Conservation (phyloP, 2,888 invertebrate genomes). For the Embidobia sp. region DNA sequence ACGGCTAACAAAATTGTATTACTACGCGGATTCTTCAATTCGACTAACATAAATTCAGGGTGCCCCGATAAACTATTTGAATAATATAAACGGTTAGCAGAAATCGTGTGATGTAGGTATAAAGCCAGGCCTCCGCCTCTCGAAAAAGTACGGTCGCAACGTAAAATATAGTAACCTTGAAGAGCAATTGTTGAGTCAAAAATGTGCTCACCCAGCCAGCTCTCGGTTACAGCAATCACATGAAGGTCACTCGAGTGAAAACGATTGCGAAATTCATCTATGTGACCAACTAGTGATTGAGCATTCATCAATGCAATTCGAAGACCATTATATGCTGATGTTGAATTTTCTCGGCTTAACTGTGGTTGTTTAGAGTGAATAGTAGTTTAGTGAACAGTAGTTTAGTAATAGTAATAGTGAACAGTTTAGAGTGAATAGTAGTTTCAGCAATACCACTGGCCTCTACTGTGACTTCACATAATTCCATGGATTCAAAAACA, state of each 20-base stretch:
- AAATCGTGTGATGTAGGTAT: background rate
- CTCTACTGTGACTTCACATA: too few relatives aligned
- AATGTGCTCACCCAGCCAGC: background rate
- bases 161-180: background rate
- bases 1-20: background rate
- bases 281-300: slow-evolving; percentile 1
- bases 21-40: background rate
- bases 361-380: too few relatives aligned
- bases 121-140: background rate
- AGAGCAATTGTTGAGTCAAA: background rate
- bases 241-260: background rate
- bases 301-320: background rate
- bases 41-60: background rate
- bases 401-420: too few relatives aligned
- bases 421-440: too few relatives aligned
- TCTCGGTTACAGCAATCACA: slow-evolving; percentile 1
- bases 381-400: too few relatives aligned
- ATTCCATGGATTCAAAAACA: too few relatives aligned
- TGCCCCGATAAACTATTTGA: background rate
- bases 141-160: background rate
- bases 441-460: too few relatives aligned
- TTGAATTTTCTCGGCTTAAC: too few relatives aligned
- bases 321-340: background rate
- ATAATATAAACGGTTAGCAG: background rate
- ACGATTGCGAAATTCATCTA: slow-evolving; percentile 1